Evolutionary conservation across 2,888 invertebrate genomes (phyloP).

Genomic region (Drosophila vallismaia): DNA sequence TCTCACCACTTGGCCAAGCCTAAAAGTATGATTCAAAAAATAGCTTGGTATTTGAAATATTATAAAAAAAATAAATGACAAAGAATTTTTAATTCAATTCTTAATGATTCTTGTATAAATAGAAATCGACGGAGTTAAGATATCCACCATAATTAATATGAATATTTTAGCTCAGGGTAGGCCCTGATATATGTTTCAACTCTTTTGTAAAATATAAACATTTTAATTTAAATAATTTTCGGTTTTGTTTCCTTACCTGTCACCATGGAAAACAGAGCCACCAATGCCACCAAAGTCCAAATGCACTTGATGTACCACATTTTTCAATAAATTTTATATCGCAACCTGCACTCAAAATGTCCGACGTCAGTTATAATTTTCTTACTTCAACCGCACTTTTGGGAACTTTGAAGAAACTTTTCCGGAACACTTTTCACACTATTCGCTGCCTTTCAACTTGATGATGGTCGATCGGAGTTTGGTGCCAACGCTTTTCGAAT

Average conservation of each 20-base stretch:
- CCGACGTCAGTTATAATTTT: conserved; percentile 37
- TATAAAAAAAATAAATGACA: no score
- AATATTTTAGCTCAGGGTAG: no score
- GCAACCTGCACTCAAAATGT: conserved; percentile 28
- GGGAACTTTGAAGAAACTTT: conserved; percentile 22
- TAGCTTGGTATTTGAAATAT: not conserved
- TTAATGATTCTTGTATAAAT: not conserved
- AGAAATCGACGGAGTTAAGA: not conserved
- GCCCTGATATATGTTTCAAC: no score
- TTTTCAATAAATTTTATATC: conserved; percentile 25
- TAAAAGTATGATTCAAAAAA: conserved; percentile 21
- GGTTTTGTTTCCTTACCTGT: conserved; percentile 51
- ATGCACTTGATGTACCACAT: conserved; percentile 66
- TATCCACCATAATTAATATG: no score
- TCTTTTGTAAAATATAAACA: no score
- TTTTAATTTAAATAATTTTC: no score
- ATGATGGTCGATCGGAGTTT: conserved; percentile 46
- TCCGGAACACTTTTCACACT: conserved; percentile 19
- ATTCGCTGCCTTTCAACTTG: conserved; percentile 28
- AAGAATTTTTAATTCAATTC: not conserved
- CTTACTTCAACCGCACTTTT: conserved; percentile 7
- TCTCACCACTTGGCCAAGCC: conserved; percentile 27
- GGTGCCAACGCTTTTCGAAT: conserved; percentile 63
- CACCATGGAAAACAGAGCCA: conserved; percentile 65
- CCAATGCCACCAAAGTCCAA: conserved; percentile 60